A percentile compares a stretch with the other conserved stretches of the same genome.
Evolutionary conservation across 2,113 vertebrate species (phyloP).

Genomic region (Phaethornis superciliosus): DNA sequence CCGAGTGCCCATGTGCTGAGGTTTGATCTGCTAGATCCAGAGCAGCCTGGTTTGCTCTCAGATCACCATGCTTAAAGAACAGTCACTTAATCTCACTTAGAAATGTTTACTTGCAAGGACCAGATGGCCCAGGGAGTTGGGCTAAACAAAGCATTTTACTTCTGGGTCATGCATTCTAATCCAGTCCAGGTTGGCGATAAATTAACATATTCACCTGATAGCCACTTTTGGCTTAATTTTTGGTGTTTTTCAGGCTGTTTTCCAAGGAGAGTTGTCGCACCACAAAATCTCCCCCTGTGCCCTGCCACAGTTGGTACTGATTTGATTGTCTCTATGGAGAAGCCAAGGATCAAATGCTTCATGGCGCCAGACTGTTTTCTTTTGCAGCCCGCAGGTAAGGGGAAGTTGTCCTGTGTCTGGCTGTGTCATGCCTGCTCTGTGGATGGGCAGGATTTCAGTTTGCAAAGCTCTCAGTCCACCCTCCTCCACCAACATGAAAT

Average conservation of each 20-base stretch:
- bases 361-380: conserved; percentile 43
- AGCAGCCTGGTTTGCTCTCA: conserved; percentile 43
- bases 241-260: conserved; percentile 11
- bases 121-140: conserved; percentile 44
- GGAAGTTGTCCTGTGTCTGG: conserved; percentile 38
- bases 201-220: conserved; percentile 45
- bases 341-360: conserved; percentile 46
- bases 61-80: conserved; percentile 37
- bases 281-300: background rate
- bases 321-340: conserved; percentile 23
- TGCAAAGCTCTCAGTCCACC: background rate
- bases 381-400: conserved; percentile 54
- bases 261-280: conserved; percentile 9
- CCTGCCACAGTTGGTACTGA: conserved; percentile 29
- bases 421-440: background rate
- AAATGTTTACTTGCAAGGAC: conserved; percentile 53
- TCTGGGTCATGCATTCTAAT: conserved; percentile 54
- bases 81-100: conserved; percentile 55
- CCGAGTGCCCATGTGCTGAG: background rate
- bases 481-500: background rate
- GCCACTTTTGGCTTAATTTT: conserved; percentile 18
- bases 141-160: conserved; percentile 62
- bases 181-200: conserved; percentile 47
- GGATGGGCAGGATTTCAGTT: conserved; percentile 3
- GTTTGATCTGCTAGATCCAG: conserved; percentile 36